Base-by-base conservation (phyloP, 1,140 invertebrate genomes). In the Palaemon carinicauda region DNA sequence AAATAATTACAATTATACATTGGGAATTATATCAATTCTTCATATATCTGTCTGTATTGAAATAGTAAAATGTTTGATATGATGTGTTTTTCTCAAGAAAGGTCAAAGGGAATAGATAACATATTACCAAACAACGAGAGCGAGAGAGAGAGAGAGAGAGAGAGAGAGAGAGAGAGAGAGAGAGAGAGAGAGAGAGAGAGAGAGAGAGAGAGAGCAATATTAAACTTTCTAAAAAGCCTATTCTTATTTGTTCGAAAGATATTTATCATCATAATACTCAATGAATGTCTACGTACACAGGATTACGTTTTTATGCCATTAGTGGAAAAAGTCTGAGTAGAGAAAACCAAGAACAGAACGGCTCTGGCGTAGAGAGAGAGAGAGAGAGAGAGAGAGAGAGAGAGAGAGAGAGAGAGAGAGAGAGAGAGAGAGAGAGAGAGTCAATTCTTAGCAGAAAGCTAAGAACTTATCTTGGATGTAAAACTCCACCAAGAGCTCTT, bases 131-230 rank as follows among this genome's bases (percentile, higher is more conserved):
- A 24, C 4, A 33, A 73, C 17, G 3, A 33, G 3, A 27, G 31
- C 15, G 3, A 7, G 69, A 33, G 69, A 7, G 69, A 33, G 69
- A 33, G 24, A 29, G 69, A 73, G 69, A 33, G 69, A 73, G 74
- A n/a, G 33, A 31, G 74, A 77, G 74, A 77, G 74, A 77, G 74
- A 52, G 31, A 52, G 74, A 56, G 54, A 56, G 54, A 56, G 54
- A 56, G 54, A 56, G 54, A 56, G 54, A 56, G 54, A 56, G 54
- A 56, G 17, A 24, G 21, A 24, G 21, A n/a, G 54, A 56, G 54
- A 56, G 54, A 3, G 54, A 56, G 54, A 56, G 17, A 24, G 21
- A 24, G 21, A n/a, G 54, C 3, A 14, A 56, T 3, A 3, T 4
- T 19, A 56, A 24, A 24, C 33, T 9, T 41, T 41, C 3, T 41